Conservation (phyloP, 2,888 invertebrate genomes). For the Caenorhabditis sp. region DNA sequence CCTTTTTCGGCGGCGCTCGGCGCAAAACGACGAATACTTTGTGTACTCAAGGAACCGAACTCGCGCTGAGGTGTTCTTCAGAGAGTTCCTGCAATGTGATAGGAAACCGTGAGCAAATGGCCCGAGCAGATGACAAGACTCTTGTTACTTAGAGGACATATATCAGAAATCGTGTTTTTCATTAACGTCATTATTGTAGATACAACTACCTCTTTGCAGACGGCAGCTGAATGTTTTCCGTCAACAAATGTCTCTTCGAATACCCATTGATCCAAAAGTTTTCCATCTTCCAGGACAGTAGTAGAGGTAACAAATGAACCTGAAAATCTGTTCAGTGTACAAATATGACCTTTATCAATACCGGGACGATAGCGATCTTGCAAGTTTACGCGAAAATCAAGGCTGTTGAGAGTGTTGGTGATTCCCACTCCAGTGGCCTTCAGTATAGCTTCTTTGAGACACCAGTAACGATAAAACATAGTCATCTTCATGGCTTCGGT, state of each 20-base stretch:
- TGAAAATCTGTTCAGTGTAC: conserved; percentile 18
- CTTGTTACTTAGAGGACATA: too few species aligned
- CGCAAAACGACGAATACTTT: not conserved
- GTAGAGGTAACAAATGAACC: conserved; percentile 76
- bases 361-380: conserved; percentile 74
- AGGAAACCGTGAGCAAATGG: not conserved
- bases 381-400: conserved; percentile 76
- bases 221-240: conserved; percentile 73
- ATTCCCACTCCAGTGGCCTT: conserved; percentile 79
- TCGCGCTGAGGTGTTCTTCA: conserved; percentile 4
- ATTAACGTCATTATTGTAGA: too few species aligned
- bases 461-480: conserved; percentile 78
- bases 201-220: conserved; percentile 77
- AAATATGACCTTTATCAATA: conserved; percentile 9
- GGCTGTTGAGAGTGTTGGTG: conserved; percentile 73
- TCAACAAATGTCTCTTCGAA: conserved; percentile 78
- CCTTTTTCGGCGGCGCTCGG: not conserved
- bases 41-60: conserved; percentile 8
- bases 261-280: conserved; percentile 73
- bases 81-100: not conserved
- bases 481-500: conserved; percentile 79
- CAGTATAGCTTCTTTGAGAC: conserved; percentile 78
- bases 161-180: too few species aligned
- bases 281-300: conserved; percentile 71
- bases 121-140: too few species aligned